Conservation (phyloP, 2,888 invertebrate species). For the Spialia ferax region DNA sequence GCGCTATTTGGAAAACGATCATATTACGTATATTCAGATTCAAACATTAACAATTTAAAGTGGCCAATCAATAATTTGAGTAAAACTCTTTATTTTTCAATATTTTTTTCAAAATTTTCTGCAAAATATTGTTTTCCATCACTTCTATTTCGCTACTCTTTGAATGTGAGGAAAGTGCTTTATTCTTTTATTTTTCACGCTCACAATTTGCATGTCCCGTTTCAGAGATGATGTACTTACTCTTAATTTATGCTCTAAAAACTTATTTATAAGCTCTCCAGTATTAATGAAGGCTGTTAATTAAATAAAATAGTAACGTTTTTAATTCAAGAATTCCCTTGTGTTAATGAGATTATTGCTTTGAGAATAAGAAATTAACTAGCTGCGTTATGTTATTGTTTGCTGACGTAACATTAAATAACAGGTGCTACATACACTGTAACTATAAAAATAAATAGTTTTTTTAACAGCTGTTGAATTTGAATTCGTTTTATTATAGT, state of each 20-base stretch:
- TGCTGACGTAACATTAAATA: not conserved
- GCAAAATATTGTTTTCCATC: not conserved
- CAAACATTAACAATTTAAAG: too few species aligned
- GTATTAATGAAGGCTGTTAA: slow-evolving; percentile 68
- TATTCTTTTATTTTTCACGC: slow-evolving; percentile 81
- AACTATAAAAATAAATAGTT: too few species aligned
- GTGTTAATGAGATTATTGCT: slow-evolving; percentile 44
- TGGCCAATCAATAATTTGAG: too few species aligned
- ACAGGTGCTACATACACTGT: too few species aligned
- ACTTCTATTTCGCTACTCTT: slow-evolving; percentile 11
- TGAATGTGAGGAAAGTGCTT: slow-evolving; percentile 33
- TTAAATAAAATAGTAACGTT: slow-evolving; percentile 52
- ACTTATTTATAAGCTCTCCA: slow-evolving; percentile 74
- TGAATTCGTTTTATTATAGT: too few species aligned
- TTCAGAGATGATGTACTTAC: slow-evolving; percentile 81
- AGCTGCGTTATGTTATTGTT: not conserved
- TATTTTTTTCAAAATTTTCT: too few species aligned
- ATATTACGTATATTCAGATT: too few species aligned
- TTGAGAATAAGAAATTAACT: slow-evolving; percentile 35
- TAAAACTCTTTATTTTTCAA: too few species aligned
- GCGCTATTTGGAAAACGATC: too few species aligned
- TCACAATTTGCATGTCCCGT: slow-evolving; percentile 83
- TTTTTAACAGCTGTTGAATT: too few species aligned
- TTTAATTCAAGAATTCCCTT: slow-evolving; percentile 47
- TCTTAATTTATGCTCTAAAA: slow-evolving; percentile 75